Base-by-base conservation (phyloP, 2,113 vertebrate genomes). In the Clarias magur region DNA sequence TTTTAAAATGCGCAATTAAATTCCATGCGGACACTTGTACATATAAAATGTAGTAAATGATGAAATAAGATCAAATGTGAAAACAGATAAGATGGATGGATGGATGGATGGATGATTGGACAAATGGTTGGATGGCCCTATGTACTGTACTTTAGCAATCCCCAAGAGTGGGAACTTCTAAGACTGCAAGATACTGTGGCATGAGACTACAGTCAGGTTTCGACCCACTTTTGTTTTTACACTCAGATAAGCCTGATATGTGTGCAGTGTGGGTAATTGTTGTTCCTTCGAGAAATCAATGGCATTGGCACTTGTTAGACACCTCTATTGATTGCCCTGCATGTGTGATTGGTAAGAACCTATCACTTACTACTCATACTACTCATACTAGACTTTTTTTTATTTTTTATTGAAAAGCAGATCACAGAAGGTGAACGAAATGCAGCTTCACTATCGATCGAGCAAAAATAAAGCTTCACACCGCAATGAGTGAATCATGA, bases 401-500 rank as follows among this genome's bases (percentile, higher is more conserved):
- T 34, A n/a, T n/a, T n/a, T n/a, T n/a, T 80, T 79, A 86, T 86
- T 81, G 85, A 72, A 86, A 81, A 38, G 53, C 23, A 81, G 65
- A 85, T 76, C 67, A 81, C 63, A 84, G 57, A 79, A 79, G 30
- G 72, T 59, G 82, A 80, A 80, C 82, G 86, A 88, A 27, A 60
- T 88, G 84, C 76, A 84, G 34, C 82, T 59, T 76, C 15, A 10
- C 19, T 83, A 83, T 83, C 27, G 89, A 85, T 85, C 42, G 42
- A 9, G n/a, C n/a, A 78, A 76, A 85, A 54, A 76, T 62, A 85
- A 85, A 62, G 80, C 42, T 59, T 89, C 85, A 85, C 73, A 70
- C 67, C 78, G 25, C 53, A 56, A 70, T 57, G 78, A 86, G 63
- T 85, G 79, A 90, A 83, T 85, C 70, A 72, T 84, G 70, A 82